These are phyloP conservation scores for Drosophila lini DNA, from an alignment of 1,140 invertebrate genomes.

Conservation along the genomic window DNA sequence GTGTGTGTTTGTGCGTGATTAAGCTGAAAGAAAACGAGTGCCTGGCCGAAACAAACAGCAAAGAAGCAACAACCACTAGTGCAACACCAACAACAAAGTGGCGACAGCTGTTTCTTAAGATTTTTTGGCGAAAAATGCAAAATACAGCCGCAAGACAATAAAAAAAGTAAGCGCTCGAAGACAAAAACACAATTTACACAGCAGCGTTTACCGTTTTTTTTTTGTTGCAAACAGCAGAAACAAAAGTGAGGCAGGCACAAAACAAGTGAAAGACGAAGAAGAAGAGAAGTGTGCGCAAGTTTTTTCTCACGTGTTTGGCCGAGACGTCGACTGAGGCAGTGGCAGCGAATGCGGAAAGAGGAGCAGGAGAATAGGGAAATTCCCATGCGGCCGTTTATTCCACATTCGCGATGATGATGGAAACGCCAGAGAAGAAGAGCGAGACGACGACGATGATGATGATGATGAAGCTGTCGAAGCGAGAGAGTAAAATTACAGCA, in stretches of 20 bases:
- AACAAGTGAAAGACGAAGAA: conserved; percentile 35
- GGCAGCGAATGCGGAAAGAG: conserved; percentile 45
- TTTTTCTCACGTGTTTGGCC: conserved; percentile 37
- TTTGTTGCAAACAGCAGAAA: conserved; percentile 19
- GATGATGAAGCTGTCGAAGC: conserved; percentile 21
- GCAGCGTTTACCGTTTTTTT: conserved; percentile 44
- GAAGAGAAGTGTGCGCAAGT: conserved; percentile 29
- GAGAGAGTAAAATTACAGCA: conserved; percentile 14
- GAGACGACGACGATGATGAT: conserved; percentile 7
- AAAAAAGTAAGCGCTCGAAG: conserved; percentile 17
- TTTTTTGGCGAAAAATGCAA: conserved; percentile 32
- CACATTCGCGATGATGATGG: conserved; percentile 48
- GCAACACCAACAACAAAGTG: conserved; percentile 39
- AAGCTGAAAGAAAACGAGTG: neutral
- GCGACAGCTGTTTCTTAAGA: conserved; percentile 50
- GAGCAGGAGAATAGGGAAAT: conserved; percentile 44
- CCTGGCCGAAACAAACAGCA: conserved; percentile 20
- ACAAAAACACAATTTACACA: conserved; percentile 17
- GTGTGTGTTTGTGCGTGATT: conserved; percentile 3
- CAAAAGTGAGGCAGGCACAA: conserved; percentile 23
- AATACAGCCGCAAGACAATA: conserved; percentile 34
- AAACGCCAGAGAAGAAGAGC: conserved; percentile 16
- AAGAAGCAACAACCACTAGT: conserved; percentile 53
- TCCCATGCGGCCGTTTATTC: conserved; percentile 73
- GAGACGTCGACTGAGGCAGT: conserved; percentile 54